Percentiles rank a stretch among this genome's conserved stretches.
phyloP scores from a whole-genome alignment of 2,888 invertebrate species.

The Nesidiocoris tenuis region DNA sequence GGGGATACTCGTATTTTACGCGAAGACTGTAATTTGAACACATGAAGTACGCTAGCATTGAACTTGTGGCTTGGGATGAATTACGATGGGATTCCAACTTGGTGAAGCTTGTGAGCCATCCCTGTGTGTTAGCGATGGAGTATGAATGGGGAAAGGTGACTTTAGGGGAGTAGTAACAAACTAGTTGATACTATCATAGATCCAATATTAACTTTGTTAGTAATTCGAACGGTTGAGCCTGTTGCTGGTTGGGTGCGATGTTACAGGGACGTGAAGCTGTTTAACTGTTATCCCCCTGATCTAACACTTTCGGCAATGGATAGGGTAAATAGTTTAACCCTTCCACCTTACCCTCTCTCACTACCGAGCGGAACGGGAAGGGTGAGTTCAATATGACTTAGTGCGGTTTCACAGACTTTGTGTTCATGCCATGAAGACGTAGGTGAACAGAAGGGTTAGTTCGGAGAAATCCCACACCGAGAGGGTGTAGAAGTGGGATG shows the following conservation, averaged over 20 bases:
- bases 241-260: slow-evolving; percentile 1
- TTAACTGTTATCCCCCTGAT: slow-evolving; percentile 25
- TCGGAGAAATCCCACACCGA: neutral
- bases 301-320: slow-evolving; percentile 30
- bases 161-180: neutral
- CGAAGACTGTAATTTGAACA: too few relatives aligned
- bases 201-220: slow-evolving; percentile 27
- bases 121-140: slow-evolving; percentile 2
- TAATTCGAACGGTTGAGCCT: neutral
- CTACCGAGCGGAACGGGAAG: neutral
- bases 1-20: too few relatives aligned
- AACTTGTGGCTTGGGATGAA: too few relatives aligned
- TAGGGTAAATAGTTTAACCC: slow-evolving; percentile 7
- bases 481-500: neutral
- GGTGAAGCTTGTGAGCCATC: slow-evolving; percentile 11
- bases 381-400: neutral
- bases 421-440: neutral
- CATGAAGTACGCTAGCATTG: too few relatives aligned
- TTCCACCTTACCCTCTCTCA: neutral
- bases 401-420: neutral
- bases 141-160: neutral
- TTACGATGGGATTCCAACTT: too few relatives aligned
- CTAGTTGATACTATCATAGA: slow-evolving; percentile 16
- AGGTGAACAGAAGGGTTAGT: neutral
- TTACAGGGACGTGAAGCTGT: neutral